Conservation (phyloP, 2,888 invertebrate species). For the Helobdella robusta region DNA sequence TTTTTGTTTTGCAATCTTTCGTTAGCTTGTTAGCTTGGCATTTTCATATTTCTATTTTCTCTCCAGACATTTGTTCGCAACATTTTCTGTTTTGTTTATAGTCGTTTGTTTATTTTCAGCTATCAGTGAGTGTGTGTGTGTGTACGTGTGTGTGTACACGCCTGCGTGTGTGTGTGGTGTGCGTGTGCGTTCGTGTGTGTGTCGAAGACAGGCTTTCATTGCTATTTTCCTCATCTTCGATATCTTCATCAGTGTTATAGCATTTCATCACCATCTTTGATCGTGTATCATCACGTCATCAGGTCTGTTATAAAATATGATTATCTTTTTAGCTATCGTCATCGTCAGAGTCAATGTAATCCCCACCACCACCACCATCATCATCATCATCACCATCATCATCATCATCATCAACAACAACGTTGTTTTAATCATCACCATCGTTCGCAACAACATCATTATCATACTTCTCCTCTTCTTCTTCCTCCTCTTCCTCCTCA, state of each 20-base stretch:
- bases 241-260: not conserved
- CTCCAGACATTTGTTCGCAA: not conserved
- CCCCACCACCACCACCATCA: slow-evolving; percentile 18
- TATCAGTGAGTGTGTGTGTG: slow-evolving; percentile 9
- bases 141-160: slow-evolving; percentile 7
- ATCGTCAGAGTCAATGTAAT: not conserved
- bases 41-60: not conserved
- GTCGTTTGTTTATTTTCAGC: slow-evolving; percentile 3
- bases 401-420: slow-evolving; percentile 22
- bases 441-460: slow-evolving; percentile 6
- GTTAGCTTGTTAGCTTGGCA: not conserved
- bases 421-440: slow-evolving; percentile 10
- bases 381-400: slow-evolving; percentile 22
- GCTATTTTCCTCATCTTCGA: not conserved
- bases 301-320: too few species aligned
- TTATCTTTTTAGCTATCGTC: slow-evolving; percentile 6
- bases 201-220: too few species aligned
- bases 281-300: too few species aligned
- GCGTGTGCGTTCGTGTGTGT: too few species aligned
- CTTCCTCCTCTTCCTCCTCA: slow-evolving; percentile 11
- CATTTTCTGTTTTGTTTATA: not conserved
- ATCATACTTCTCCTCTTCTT: slow-evolving; percentile 15
- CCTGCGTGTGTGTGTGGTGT: slow-evolving; percentile 11
- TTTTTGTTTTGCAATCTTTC: not conserved
- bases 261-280: slow-evolving; percentile 8